Percentiles rank a stretch among this genome's conserved stretches.
phyloP scores from a whole-genome alignment of 1,140 invertebrate genomes.

The Hypothenemus hampei region DNA sequence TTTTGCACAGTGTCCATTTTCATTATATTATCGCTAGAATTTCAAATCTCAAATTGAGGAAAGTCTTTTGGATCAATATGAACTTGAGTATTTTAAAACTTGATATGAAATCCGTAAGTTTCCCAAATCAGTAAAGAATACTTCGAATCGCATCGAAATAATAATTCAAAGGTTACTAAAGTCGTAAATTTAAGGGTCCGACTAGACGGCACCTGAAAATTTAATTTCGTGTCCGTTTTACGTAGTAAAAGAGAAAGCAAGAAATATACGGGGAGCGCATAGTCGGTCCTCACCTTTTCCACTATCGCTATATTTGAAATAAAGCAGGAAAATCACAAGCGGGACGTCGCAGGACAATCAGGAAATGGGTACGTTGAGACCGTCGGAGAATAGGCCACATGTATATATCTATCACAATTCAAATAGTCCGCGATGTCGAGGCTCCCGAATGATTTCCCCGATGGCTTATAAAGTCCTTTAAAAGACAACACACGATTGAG shows the following conservation, averaged over 20 bases:
- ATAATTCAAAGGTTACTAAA: conserved; percentile 17
- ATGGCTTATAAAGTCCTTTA: conserved; percentile 36
- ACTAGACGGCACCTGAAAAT: conserved; percentile 26
- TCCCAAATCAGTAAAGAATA: too few relatives aligned
- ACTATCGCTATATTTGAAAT: conserved; percentile 24
- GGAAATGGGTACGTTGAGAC: conserved; percentile 31
- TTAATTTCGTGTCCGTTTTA: conserved; percentile 25
- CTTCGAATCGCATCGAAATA: too few relatives aligned
- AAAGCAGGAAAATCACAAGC: conserved; percentile 32
- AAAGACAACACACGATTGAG: conserved; percentile 32
- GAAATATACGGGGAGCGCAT: conserved; percentile 25
- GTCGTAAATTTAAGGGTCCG: conserved; percentile 20
- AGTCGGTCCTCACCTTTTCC: conserved; percentile 10
- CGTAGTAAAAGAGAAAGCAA: conserved; percentile 16
- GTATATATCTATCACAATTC: conserved; percentile 36
- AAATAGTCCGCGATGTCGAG: conserved; percentile 32
- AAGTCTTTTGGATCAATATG: too few relatives aligned
- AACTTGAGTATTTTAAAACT: too few relatives aligned
- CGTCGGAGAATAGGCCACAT: conserved; percentile 36
- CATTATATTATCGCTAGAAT: too few relatives aligned
- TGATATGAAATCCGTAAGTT: too few relatives aligned
- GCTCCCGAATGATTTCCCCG: conserved; percentile 33
- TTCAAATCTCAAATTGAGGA: too few relatives aligned
- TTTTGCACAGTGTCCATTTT: too few relatives aligned
- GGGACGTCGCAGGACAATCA: conserved; percentile 33